phyloP scores from a whole-genome alignment of 2,797 vertebrate genomes.

The Enteromius argenteus region DNA sequence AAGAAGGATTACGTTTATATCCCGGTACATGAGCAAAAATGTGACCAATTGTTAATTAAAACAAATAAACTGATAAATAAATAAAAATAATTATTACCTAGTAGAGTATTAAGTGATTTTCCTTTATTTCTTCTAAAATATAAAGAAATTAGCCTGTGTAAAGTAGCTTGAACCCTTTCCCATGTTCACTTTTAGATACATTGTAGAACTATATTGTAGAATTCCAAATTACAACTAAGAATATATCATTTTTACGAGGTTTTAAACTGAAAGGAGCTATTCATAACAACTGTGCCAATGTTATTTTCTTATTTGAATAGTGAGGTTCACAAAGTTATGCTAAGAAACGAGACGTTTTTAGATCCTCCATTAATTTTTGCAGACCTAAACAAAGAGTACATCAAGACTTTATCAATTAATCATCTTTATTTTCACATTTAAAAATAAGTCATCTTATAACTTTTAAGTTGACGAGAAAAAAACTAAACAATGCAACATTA shows the following conservation, averaged over 20 bases:
- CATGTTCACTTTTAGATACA: background rate
- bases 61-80: too few relatives aligned
- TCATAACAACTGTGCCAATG: too few relatives aligned
- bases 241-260: background rate
- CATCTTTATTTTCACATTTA: slow-evolving; percentile 75
- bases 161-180: background rate
- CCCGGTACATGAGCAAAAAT: background rate
- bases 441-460: slow-evolving; percentile 78
- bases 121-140: too few relatives aligned
- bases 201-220: background rate
- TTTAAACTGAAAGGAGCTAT: background rate
- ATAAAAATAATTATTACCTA: too few relatives aligned
- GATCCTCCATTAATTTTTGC: background rate
- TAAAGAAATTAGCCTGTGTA: background rate
- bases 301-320: too few relatives aligned
- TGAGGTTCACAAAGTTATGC: background rate
- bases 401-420: slow-evolving; percentile 66
- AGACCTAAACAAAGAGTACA: background rate
- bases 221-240: background rate
- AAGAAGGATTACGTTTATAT: too few relatives aligned
- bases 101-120: background rate
- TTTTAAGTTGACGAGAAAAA: slow-evolving; percentile 71
- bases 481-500: slow-evolving; percentile 64
- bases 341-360: background rate
- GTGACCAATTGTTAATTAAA: too few relatives aligned